Base-by-base conservation (phyloP, 2,888 invertebrate species). In the Tenthredo distinguenda region DNA sequence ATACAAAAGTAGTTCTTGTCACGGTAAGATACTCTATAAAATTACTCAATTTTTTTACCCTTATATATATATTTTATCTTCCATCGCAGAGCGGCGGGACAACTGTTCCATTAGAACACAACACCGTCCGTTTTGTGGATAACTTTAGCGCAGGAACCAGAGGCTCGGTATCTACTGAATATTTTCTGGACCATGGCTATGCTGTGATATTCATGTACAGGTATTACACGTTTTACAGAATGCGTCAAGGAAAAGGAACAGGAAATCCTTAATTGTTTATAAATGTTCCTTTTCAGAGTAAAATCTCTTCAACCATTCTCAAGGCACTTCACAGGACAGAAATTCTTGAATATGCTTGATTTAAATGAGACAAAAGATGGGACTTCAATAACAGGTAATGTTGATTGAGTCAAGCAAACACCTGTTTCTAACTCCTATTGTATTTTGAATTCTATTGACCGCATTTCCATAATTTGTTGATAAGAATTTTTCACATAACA, bases 121-220 rank as follows among this genome's bases (percentile, higher is more conserved):
- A 99, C 92, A 99, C 99, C 0, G 99, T 99, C 0, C 96, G 99
- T 82, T 99, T 98, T 94, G 98, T 99, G 85, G 99, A 99, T 94
- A 99, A 99, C 95, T 99, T 99, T 94, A 99, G 99, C 93, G 98
- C 98, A 26, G 99, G 99, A 74, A 98, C 97, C 0, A 95, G 99
- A 88, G 99, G 99, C 34, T 96, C 99, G 0, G 96, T 98, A 0
- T 99, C 99, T 0, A 97, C 99, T 0, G 99, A 99, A 95, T 98
- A 99, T 93, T 99, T 99, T 94, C 95, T 99, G 65, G 96, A 97
- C 88, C 94, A 95, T 87, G 97, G 96, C 65, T 99, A 99, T 94
- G 97, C 97, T 62, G 99, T 99, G 84, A 97, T 99, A 91, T 99
- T 99, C 94, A 96, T 99, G 95, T 96, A 98, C 94, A 96, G 96